These are phyloP conservation scores for Lasioglossum leucozonium DNA, from an alignment of 2,888 invertebrate species.

Conservation along the genomic window DNA sequence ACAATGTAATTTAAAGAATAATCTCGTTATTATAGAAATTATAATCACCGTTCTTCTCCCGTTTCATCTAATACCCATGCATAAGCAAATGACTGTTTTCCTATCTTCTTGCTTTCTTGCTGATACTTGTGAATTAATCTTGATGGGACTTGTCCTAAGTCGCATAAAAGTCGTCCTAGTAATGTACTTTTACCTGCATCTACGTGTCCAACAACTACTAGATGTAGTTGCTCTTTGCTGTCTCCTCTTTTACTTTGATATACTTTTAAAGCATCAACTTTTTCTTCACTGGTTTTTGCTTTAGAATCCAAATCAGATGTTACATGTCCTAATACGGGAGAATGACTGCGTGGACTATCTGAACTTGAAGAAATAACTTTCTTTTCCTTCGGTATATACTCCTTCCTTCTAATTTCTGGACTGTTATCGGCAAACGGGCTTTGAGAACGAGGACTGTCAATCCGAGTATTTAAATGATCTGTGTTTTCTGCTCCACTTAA, in stretches of 20 bases:
- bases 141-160: conserved; percentile 89
- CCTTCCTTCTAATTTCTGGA: conserved; percentile 76
- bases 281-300: conserved; percentile 86
- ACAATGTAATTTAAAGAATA: not conserved
- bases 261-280: conserved; percentile 87
- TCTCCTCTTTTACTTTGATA: conserved; percentile 91
- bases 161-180: conserved; percentile 97
- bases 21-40: not conserved
- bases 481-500: conserved; percentile 74
- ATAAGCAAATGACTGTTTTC: conserved; percentile 99
- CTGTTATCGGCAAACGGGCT: conserved; percentile 79
- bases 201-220: conserved; percentile 98
- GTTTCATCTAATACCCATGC: conserved; percentile 99
- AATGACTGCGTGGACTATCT: conserved; percentile 88
- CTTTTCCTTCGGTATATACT: conserved; percentile 83
- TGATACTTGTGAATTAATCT: conserved; percentile 94
- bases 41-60: conserved; percentile 93
- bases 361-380: conserved; percentile 75
- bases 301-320: conserved; percentile 76
- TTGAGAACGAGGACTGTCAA: conserved; percentile 77
- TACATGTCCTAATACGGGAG: conserved; percentile 87
- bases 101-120: conserved; percentile 97
- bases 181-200: conserved; percentile 98
- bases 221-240: conserved; percentile 94
- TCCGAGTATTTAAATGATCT: conserved; percentile 71